Evolutionary conservation across 2,888 invertebrate species (phyloP).

Genomic region (Oasisia sp.): DNA sequence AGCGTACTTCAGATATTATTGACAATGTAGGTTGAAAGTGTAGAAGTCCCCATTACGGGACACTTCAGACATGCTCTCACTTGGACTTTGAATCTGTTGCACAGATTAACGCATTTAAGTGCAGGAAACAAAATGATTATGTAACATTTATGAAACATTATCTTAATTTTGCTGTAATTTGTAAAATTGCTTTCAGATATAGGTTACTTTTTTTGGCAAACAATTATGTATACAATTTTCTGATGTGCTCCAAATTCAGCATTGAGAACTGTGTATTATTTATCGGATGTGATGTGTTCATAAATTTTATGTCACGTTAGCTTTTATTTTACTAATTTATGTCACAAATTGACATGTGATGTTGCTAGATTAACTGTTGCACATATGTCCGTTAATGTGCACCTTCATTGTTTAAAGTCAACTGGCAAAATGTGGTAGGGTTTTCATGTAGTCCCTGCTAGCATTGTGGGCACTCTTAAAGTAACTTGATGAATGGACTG

Average conservation of each 20-base stretch:
- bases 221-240: neutral
- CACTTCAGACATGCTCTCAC: neutral
- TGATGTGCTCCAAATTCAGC: neutral
- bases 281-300: neutral
- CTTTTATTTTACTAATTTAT: neutral
- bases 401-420: neutral
- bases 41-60: neutral
- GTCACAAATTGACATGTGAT: too few relatives aligned
- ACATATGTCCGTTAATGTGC: neutral
- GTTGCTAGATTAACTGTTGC: too few relatives aligned
- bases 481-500: neutral
- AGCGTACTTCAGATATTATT: neutral
- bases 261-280: neutral
- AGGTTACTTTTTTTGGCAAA: neutral
- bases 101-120: neutral
- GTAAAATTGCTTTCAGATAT: neutral
- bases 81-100: neutral
- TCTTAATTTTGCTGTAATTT: neutral
- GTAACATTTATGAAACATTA: neutral
- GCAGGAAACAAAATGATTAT: neutral
- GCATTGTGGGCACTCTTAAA: neutral
- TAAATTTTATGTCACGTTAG: neutral
- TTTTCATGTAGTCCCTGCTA: neutral
- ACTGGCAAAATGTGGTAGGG: neutral
- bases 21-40: neutral